phyloP scores from a whole-genome alignment of 2,888 invertebrate species.

The Hypomecis punctinalis region DNA sequence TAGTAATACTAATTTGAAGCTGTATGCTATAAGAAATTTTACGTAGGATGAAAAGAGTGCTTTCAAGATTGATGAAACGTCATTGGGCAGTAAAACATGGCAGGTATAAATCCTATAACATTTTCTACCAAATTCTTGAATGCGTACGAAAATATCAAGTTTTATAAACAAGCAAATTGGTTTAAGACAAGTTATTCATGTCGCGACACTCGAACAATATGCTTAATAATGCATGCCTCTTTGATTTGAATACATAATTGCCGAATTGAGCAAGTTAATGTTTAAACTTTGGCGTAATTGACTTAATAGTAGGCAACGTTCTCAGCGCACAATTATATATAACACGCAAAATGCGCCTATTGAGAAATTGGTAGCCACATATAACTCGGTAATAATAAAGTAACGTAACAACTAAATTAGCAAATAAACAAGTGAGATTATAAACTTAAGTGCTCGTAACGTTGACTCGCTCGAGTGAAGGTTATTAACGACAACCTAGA shows the following conservation, averaged over 20 bases:
- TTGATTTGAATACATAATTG: slow-evolving; percentile 41
- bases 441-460: slow-evolving; percentile 12
- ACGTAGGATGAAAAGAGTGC: no score
- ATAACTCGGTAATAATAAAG: slow-evolving; percentile 9
- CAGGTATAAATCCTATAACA: background rate
- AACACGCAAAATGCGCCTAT: slow-evolving; percentile 23
- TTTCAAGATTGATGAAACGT: background rate
- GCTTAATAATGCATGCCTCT: slow-evolving; percentile 36
- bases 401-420: slow-evolving; percentile 18
- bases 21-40: no score
- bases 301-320: slow-evolving; percentile 24
- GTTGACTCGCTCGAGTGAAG: slow-evolving; percentile 14
- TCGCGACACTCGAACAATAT: slow-evolving; percentile 30
- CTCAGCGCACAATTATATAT: slow-evolving; percentile 24
- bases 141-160: slow-evolving; percentile 17
- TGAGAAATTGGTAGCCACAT: slow-evolving; percentile 20
- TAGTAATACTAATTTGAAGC: no score
- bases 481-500: slow-evolving; percentile 8
- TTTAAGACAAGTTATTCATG: slow-evolving; percentile 6
- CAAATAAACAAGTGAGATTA: slow-evolving; percentile 26
- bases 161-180: background rate
- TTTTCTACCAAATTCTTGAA: background rate
- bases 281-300: slow-evolving; percentile 31
- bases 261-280: slow-evolving; percentile 31
- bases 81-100: no score